Percentiles rank a stretch among this genome's conserved stretches.
Conservation (phyloP, 2,888 invertebrate species). For the Papilio demoleus region DNA sequence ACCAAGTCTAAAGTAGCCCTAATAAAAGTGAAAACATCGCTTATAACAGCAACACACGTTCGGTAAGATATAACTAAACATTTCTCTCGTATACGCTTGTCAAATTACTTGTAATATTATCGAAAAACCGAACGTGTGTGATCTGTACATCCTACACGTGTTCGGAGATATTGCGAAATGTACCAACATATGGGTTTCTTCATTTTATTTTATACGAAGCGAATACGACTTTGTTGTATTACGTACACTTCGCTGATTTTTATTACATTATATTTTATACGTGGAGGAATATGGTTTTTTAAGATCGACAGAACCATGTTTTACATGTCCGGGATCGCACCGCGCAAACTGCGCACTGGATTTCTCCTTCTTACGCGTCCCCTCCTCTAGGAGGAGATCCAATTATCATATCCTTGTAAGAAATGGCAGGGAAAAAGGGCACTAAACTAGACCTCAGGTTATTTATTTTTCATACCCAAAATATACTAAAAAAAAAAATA, state of each 20-base stretch:
- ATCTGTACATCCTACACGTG: neutral
- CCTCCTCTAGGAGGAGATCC: no score
- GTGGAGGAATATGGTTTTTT: slow-evolving; percentile 6
- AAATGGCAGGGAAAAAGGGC: no score
- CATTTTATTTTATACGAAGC: slow-evolving; percentile 23
- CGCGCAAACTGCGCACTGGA: no score
- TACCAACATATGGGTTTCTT: slow-evolving; percentile 16
- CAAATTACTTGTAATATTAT: neutral
- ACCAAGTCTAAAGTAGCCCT: slow-evolving; percentile 52
- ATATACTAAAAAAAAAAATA: no score
- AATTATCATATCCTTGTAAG: no score
- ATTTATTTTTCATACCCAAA: no score
- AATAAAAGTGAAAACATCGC: slow-evolving; percentile 56
- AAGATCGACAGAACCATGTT: no score
- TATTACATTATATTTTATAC: slow-evolving; percentile 22
- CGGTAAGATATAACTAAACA: no score
- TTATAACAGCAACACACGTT: slow-evolving; percentile 26
- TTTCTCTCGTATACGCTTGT: no score
- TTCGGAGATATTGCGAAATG: slow-evolving; percentile 27
- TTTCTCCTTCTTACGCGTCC: no score
- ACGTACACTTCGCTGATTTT: slow-evolving; percentile 20
- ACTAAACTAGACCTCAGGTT: no score
- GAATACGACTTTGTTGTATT: slow-evolving; percentile 17
- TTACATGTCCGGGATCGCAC: no score
- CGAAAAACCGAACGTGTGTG: neutral